Conservation (phyloP, 2,888 invertebrate species). For the Cylloceria caligata region DNA sequence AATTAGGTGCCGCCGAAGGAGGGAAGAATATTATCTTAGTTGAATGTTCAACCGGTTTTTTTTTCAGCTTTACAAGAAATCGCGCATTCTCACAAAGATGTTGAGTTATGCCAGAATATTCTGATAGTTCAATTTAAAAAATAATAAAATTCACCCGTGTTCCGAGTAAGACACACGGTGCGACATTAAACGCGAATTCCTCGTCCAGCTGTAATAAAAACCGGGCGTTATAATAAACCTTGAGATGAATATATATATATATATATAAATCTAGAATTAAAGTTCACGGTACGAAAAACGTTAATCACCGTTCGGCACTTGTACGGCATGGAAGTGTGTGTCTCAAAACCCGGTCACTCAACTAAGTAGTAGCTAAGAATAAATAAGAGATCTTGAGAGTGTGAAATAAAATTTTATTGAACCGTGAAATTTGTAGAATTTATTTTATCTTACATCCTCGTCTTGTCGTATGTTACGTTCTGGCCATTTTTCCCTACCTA, state of each 20-base stretch:
- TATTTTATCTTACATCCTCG: conserved; percentile 18
- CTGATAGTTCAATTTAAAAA: conserved; percentile 35
- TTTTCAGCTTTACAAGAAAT: conserved; percentile 39
- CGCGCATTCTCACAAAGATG: conserved; percentile 25
- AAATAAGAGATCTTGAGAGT: conserved; percentile 59
- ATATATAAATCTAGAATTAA: conserved; percentile 50
- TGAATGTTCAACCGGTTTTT: conserved; percentile 41
- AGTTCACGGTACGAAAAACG: conserved; percentile 49
- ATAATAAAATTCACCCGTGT: conserved; percentile 5
- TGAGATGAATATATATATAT: conserved; percentile 46
- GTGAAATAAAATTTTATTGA: conserved; percentile 67
- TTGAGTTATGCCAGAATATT: conserved; percentile 44
- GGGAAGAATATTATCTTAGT: conserved; percentile 29
- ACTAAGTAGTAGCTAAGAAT: conserved; percentile 54
- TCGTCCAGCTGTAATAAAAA: conserved; percentile 48
- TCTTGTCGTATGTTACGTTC: no score
- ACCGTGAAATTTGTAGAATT: conserved; percentile 50
- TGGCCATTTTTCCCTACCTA: no score
- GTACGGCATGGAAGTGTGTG: conserved; percentile 55
- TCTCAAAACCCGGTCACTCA: conserved; percentile 57
- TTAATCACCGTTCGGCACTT: conserved; percentile 62
- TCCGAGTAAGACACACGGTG: conserved; percentile 43
- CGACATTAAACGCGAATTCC: conserved; percentile 37
- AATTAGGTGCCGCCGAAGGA: conserved; percentile 25
- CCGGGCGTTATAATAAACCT: conserved; percentile 49